Evolutionary conservation across 2,888 invertebrate genomes (phyloP), one percentile per base, ranked within the genome.

Genomic region (Drosophila vallismaia): DNA sequence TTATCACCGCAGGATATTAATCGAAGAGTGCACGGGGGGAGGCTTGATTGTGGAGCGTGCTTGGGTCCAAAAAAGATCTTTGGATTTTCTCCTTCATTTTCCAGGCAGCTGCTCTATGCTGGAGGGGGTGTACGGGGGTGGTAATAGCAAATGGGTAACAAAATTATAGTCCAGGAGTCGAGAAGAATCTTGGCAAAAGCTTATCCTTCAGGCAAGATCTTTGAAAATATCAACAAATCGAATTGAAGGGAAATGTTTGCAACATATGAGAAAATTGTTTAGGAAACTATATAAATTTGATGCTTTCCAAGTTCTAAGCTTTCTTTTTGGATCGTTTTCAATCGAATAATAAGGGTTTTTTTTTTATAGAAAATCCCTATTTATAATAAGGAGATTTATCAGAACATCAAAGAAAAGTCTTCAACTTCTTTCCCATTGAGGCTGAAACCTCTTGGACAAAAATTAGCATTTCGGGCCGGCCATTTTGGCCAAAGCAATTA

Each of bases 401-500:
- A 49, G 29, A 49, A 29, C 12, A 49, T 31, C 12, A 46, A 40
- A 46, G 9, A 0, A 24, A 26, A 19, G 45, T 42, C 19, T 3
- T 8, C 6, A 19, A 38, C 33, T 42, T 5, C 19, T 12, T 28
- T 36, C 3, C 7, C 6, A 28, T 9, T 29, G 28, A 28, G 28
- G 19, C 29, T 46, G 5, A 12, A 4, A 7, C 40, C 58, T 58
- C 24, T 46, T 8, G 45, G 59, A 53, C 71, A 71, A 80, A 59
- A 78, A 78, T 56, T 71, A 63, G 50, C 63, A 70, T 71, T 63
- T 54, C 7, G 50, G 51, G 26, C 38, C 62, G 71, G 69, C 82
- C 81, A 77, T 81, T 81, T 81, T 78, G 69, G 54, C 57, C n/a
- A 36, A 51, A 45, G 60, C 78, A 77, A 77, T 81, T 78, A 78